These are phyloP conservation scores for Arvicanthis niloticus DNA, from an alignment of 2,113 vertebrate species.

Conservation along the genomic window DNA sequence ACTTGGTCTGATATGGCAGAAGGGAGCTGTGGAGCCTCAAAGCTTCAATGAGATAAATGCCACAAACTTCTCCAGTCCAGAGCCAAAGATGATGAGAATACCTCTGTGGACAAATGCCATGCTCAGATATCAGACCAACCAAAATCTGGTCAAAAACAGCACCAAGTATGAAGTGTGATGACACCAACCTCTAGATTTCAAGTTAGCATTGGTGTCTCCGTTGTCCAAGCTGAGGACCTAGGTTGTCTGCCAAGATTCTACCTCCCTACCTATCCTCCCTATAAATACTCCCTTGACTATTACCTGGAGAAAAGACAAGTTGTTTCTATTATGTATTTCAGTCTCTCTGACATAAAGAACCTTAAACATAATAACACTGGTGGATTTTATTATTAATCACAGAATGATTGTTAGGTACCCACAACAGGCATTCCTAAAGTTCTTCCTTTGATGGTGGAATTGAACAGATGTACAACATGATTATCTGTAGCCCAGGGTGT, in stretches of 20 bases:
- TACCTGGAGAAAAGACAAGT: neutral
- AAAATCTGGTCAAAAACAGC: neutral
- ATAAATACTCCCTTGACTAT: neutral
- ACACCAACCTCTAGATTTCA: neutral
- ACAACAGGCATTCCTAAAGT: neutral
- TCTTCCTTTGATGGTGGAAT: neutral
- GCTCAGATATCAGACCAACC: neutral
- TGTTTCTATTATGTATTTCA: too few relatives aligned
- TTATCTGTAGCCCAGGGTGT: neutral
- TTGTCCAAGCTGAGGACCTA: neutral
- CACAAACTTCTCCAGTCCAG: neutral
- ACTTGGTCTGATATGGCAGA: neutral
- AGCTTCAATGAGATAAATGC: neutral
- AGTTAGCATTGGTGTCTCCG: too few relatives aligned
- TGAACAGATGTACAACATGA: neutral
- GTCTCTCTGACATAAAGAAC: neutral
- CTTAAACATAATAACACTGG: neutral
- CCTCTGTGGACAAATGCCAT: accelerated
- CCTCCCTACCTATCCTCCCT: neutral
- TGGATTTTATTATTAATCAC: neutral
- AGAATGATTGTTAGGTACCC: neutral
- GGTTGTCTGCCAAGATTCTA: neutral
- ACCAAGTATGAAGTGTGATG: neutral
- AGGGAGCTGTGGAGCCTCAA: neutral
- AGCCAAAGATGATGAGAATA: neutral